Evolutionary conservation across 2,113 vertebrate genomes (phyloP).

Genomic region (Paracanthobrama guichenoti): DNA sequence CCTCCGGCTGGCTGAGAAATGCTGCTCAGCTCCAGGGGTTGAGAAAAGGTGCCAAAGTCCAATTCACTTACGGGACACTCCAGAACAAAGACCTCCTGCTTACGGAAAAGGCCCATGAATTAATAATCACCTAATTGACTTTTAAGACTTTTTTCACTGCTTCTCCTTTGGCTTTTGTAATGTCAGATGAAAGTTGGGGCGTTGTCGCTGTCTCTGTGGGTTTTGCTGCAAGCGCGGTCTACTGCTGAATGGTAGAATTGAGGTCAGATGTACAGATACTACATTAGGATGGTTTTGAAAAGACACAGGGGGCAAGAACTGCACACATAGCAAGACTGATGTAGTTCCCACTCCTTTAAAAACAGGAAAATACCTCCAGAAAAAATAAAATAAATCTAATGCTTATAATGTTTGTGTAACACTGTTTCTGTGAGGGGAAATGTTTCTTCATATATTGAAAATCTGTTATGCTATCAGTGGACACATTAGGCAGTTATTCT

Average conservation of each 20-base stretch:
- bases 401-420: neutral
- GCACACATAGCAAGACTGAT: neutral
- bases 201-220: constrained; percentile 76
- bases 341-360: neutral
- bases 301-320: constrained; percentile 52
- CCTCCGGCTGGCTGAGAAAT: constrained; percentile 66
- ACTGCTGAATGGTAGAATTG: constrained; percentile 67
- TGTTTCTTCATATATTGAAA: neutral
- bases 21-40: constrained; percentile 69
- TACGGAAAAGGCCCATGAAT: constrained; percentile 98
- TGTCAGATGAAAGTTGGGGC: constrained; percentile 82
- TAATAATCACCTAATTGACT: constrained; percentile 98
- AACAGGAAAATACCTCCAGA: neutral
- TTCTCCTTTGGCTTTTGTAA: constrained; percentile 71
- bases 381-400: too few relatives aligned
- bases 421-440: neutral
- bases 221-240: constrained; percentile 61
- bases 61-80: constrained; percentile 92
- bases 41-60: constrained; percentile 83
- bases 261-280: constrained; percentile 51
- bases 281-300: constrained; percentile 20
- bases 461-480: neutral
- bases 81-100: constrained; percentile 88
- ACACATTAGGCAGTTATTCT: neutral
- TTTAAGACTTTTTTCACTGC: constrained; percentile 75